phyloP scores from a whole-genome alignment of 2,797 vertebrate genomes.

The Hemitrygon akajei region DNA sequence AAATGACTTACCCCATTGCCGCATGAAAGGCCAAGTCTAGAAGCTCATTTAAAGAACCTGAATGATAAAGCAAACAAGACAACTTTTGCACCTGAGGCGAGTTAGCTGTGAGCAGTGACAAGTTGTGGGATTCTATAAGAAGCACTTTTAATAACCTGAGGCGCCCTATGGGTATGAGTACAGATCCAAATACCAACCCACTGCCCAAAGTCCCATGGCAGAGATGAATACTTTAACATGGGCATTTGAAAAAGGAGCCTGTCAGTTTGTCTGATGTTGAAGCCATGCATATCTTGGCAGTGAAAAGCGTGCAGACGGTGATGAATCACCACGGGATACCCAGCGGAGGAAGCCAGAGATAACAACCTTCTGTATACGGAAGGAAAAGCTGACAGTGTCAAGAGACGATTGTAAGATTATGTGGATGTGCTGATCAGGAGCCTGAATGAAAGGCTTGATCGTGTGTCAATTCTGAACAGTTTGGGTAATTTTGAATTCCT shows the following conservation, averaged over 20 bases:
- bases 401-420: not conserved
- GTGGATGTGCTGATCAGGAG: not conserved
- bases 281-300: not conserved
- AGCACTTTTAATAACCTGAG: not conserved
- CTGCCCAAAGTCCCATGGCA: not conserved
- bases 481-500: conserved; percentile 23
- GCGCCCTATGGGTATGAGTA: not conserved
- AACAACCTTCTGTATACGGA: conserved; percentile 14
- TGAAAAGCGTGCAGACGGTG: not conserved
- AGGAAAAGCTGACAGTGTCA: conserved; percentile 6
- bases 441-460: conserved; percentile 17
- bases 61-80: not conserved
- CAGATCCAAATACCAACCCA: not conserved
- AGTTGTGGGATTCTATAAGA: not conserved
- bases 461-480: conserved; percentile 20
- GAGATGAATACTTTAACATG: conserved; percentile 2
- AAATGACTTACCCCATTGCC: not conserved
- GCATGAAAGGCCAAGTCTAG: not conserved
- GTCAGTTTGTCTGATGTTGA: conserved; percentile 14
- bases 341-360: conserved; percentile 12
- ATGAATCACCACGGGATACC: not conserved
- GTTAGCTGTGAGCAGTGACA: not conserved
- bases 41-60: not conserved
- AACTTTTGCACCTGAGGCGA: not conserved
- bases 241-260: conserved; percentile 3